Evolutionary conservation across 2,888 invertebrate species (phyloP), one percentile per base, ranked within the genome.

Genomic region (Agrotis puta): DNA sequence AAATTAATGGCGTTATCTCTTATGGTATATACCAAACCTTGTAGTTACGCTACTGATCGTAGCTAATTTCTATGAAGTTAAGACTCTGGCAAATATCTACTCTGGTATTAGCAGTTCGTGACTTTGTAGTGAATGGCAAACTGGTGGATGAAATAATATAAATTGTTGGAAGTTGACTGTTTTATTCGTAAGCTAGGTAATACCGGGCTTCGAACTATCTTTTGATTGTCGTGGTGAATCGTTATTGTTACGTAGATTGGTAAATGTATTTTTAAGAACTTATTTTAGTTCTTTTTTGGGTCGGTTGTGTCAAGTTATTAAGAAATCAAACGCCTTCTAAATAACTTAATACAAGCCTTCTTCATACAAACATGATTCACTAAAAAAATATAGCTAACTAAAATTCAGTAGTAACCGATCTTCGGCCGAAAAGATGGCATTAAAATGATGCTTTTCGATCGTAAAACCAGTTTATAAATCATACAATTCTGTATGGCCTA

Each of bases 71-170:
- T n/a, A 6, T 3, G 1, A 53, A 39, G 47, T 47, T 70, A 0
- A 18, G 45, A 20, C 58, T 74, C 74, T 71, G 79, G 33, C 6
- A 13, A 6, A 16, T 78, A 48, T 48, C 20, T 78, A 58, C 43
- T 75, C 79, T 24, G 24, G 33, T 33, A 24, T 9, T 51, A 45
- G 33, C 11, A 54, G 70, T 84, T 83, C 74, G 83, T 83, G 85
- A 85, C 78, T 75, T 70, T 72, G 65, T 70, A 69, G 67, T 45
- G 78, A 70, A 74, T 59, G 48, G 58, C 68, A 65, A 73, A 82
- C 70, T 79, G 77, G 62, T 57, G 70, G 62, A 67, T 70, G 63
- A 33, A 74, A 71, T 66, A 64, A 65, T 66, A 61, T 68, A 69
- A 70, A 81, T 66, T 74, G 69, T 74, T 74, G 54, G 50, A 56